Evolutionary conservation across 2,888 invertebrate species (phyloP).

Genomic region (Metallyticus violacea): DNA sequence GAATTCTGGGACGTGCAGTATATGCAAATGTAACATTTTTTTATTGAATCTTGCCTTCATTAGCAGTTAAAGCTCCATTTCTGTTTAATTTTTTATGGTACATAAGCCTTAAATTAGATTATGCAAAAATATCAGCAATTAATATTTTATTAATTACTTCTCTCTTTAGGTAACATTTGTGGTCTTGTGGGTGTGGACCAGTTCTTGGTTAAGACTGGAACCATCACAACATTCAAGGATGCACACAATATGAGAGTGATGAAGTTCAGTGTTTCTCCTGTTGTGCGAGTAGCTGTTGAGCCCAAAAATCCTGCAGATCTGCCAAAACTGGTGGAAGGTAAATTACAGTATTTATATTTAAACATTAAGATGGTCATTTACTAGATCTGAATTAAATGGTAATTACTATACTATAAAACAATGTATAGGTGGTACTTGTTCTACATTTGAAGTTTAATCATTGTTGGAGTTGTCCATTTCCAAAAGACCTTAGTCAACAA

Average conservation of each 20-base stretch:
- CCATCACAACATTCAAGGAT: slow-evolving; percentile 97
- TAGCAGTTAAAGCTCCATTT: too few relatives aligned
- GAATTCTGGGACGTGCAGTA: too few relatives aligned
- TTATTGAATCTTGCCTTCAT: too few relatives aligned
- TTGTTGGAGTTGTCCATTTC: too few relatives aligned
- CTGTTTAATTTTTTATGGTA: too few relatives aligned
- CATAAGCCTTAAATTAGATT: too few relatives aligned
- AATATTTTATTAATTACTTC: background rate
- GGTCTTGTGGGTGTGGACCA: slow-evolving; percentile 99
- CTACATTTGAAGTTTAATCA: too few relatives aligned
- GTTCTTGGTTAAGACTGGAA: slow-evolving; percentile 98
- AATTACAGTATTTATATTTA: background rate
- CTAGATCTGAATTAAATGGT: too few relatives aligned
- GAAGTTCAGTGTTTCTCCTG: slow-evolving; percentile 99
- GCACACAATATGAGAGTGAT: slow-evolving; percentile 99
- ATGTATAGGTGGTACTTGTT: too few relatives aligned
- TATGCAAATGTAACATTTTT: too few relatives aligned
- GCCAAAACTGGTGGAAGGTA: slow-evolving; percentile 94
- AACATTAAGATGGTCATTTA: background rate
- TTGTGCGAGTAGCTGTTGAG: slow-evolving; percentile 98
- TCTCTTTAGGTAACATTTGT: slow-evolving; percentile 85
- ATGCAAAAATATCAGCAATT: background rate
- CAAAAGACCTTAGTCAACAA: too few relatives aligned
- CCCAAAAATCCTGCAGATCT: slow-evolving; percentile 98
- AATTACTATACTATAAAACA: too few relatives aligned